Conservation (phyloP, 2,888 invertebrate genomes). For the Leptinotarsa juncta region DNA sequence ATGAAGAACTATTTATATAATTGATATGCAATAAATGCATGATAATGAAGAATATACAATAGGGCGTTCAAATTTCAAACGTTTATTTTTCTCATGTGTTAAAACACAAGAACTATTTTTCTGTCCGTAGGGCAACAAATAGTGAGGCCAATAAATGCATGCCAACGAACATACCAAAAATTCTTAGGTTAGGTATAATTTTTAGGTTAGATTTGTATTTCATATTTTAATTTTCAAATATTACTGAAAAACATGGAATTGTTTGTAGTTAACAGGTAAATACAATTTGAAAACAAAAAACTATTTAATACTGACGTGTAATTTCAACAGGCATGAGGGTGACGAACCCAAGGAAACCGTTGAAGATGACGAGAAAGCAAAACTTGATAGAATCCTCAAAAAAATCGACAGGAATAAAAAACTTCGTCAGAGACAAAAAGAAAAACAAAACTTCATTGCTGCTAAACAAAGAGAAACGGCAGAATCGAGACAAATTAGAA, state of each 20-base stretch:
- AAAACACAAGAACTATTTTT: too few relatives aligned
- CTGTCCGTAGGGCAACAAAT: too few relatives aligned
- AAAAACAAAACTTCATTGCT: slow-evolving; percentile 53
- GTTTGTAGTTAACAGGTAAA: slow-evolving; percentile 78
- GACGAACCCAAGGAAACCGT: slow-evolving; percentile 54
- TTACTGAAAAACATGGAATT: slow-evolving; percentile 71
- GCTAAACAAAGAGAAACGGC: slow-evolving; percentile 54
- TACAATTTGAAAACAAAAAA: slow-evolving; percentile 39
- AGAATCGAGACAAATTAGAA: slow-evolving; percentile 46
- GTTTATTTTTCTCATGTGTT: too few relatives aligned
- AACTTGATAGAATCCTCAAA: slow-evolving; percentile 71
- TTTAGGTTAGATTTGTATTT: slow-evolving; percentile 1
- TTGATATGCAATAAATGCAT: too few relatives aligned
- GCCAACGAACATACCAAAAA: background rate
- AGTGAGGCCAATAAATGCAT: background rate
- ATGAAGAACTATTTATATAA: too few relatives aligned
- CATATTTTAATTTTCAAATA: background rate
- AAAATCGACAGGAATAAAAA: slow-evolving; percentile 72
- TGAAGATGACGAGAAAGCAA: slow-evolving; percentile 64
- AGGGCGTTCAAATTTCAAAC: too few relatives aligned
- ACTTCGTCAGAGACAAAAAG: slow-evolving; percentile 60
- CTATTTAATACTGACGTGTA: background rate
- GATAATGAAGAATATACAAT: too few relatives aligned
- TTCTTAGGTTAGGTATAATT: slow-evolving; percentile 10
- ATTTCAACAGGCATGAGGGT: slow-evolving; percentile 65